These are phyloP conservation scores for Smittia aterrima DNA, from an alignment of 2,888 invertebrate species.

Conservation along the genomic window DNA sequence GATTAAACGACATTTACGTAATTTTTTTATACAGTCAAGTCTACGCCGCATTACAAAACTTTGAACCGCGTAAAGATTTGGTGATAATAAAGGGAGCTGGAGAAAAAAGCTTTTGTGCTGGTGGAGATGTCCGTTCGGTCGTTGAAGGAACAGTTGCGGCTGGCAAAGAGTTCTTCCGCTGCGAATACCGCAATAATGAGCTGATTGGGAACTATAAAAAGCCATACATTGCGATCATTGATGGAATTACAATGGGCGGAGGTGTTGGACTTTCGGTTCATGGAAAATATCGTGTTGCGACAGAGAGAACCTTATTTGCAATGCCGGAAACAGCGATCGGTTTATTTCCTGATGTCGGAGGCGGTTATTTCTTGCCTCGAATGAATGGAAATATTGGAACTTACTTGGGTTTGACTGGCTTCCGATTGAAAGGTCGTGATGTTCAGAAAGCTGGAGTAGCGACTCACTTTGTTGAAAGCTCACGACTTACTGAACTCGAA, in stretches of 20 bases:
- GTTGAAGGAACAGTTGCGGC: conserved; percentile 47
- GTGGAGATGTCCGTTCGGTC: conserved; percentile 81
- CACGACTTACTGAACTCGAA: conserved; percentile 49
- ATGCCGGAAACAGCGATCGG: conserved; percentile 87
- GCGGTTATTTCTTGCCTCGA: conserved; percentile 85
- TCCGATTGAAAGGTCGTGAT: conserved; percentile 60
- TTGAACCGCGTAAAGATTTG: conserved; percentile 61
- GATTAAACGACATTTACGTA: neutral
- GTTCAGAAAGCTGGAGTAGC: conserved; percentile 77
- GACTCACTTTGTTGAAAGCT: conserved; percentile 69
- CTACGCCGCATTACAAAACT: conserved; percentile 51
- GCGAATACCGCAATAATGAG: conserved; percentile 74
- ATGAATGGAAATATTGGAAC: conserved; percentile 81
- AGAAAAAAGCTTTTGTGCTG: conserved; percentile 98
- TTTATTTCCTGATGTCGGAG: conserved; percentile 96
- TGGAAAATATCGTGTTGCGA: conserved; percentile 88
- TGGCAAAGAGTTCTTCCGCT: conserved; percentile 74
- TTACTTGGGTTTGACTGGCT: conserved; percentile 87
- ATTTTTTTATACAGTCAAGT: conserved; percentile 54
- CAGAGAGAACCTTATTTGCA: conserved; percentile 90
- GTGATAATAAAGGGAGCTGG: conserved; percentile 79
- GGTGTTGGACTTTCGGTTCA: conserved; percentile 95
- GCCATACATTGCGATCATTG: conserved; percentile 89
- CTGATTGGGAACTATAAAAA: conserved; percentile 83
- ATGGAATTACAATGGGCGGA: conserved; percentile 98